Percentiles rank a stretch among this genome's conserved stretches.
These are phyloP conservation scores for Diplazon laetatorius DNA, from an alignment of 2,888 invertebrate genomes.

Conservation along the genomic window DNA sequence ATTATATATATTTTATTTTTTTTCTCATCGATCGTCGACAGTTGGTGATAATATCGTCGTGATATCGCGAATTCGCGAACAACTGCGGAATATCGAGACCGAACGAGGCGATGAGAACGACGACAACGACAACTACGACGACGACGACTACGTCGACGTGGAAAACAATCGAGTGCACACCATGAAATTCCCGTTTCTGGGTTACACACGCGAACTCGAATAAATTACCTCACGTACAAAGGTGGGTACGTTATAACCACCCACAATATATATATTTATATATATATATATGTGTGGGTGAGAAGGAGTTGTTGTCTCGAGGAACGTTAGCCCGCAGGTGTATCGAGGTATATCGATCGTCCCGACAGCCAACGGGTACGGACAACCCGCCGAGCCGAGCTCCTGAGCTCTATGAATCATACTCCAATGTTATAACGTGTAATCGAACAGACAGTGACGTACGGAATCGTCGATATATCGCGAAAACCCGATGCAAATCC, in stretches of 20 bases:
- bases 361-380: conserved; percentile 49
- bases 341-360: conserved; percentile 60
- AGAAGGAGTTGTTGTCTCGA: conserved; percentile 41
- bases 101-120: conserved; percentile 42
- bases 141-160: conserved; percentile 17
- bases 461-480: conserved; percentile 35
- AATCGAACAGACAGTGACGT: conserved; percentile 62
- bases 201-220: conserved; percentile 61
- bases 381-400: conserved; percentile 55
- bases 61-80: conserved; percentile 34
- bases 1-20: no score
- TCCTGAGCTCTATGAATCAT: conserved; percentile 67
- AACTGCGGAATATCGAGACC: conserved; percentile 31
- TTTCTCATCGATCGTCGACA: not conserved
- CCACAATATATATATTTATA: not conserved
- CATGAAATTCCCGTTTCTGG: conserved; percentile 62
- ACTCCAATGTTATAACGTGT: conserved; percentile 61
- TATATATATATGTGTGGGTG: no score
- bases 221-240: conserved; percentile 58
- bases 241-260: conserved; percentile 18
- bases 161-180: conserved; percentile 53
- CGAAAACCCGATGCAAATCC: conserved; percentile 46
- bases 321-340: conserved; percentile 43
- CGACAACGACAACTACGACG: conserved; percentile 13
- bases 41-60: not conserved